Evolutionary conservation across 2,113 vertebrate genomes (phyloP).

Genomic region (Myocastor coypus): DNA sequence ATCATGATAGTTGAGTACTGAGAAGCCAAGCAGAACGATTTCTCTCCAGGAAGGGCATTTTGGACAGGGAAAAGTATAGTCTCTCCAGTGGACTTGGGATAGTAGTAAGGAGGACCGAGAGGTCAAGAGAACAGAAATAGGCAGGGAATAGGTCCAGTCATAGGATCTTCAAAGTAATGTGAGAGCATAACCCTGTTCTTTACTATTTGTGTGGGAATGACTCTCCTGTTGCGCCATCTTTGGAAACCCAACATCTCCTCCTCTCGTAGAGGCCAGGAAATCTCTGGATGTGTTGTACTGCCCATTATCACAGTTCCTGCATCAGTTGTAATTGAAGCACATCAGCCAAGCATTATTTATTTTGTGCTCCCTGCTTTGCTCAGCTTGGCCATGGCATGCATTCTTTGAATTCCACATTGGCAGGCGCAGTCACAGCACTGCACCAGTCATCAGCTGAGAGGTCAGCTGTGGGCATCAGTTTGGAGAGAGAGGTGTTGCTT

Average conservation of each 20-base stretch:
- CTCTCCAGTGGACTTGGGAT: too few species aligned
- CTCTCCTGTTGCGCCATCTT: neutral
- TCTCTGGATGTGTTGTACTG: neutral
- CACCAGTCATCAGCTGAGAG: neutral
- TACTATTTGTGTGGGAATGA: neutral
- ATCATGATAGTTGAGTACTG: neutral
- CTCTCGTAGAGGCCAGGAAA: neutral
- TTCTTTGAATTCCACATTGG: neutral
- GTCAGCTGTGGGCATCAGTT: neutral
- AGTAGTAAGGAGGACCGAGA: neutral
- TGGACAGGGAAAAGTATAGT: too few species aligned
- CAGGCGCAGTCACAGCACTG: too few species aligned
- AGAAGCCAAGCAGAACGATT: neutral
- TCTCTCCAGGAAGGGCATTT: neutral
- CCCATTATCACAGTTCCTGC: neutral
- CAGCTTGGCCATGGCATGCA: fast-evolving
- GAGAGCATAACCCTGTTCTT: neutral
- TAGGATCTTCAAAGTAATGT: neutral
- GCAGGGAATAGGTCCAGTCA: neutral
- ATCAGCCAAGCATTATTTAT: neutral
- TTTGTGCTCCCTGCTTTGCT: neutral
- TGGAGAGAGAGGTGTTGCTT: neutral
- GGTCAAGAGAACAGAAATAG: neutral
- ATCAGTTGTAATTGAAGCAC: neutral
- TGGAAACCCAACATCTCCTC: neutral